Evolutionary conservation across 2,113 vertebrate genomes (phyloP).

Genomic region (Dascyllus trimaculatus): DNA sequence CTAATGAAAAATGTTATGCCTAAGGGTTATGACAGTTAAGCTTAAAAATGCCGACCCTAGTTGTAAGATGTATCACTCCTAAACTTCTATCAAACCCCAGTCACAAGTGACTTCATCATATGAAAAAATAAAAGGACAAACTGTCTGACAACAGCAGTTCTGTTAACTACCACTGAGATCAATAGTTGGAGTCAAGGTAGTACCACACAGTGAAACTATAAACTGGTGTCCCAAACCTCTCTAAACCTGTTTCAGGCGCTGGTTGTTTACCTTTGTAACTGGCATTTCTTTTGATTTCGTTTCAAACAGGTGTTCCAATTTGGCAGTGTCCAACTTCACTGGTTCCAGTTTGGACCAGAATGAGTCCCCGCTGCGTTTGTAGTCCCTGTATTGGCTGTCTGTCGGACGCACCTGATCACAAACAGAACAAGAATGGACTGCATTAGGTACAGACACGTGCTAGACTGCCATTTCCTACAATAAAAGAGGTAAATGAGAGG

Average conservation of each 20-base stretch:
- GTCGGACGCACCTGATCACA: constrained; percentile 86
- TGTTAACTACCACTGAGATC: no score
- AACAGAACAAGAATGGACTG: constrained; percentile 15
- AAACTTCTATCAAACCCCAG: no score
- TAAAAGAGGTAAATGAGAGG: constrained; percentile 35
- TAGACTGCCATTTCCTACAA: constrained; percentile 26
- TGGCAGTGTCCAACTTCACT: constrained; percentile 94
- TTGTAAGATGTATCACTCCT: background rate
- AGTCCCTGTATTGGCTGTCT: constrained; percentile 90
- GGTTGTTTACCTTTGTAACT: constrained; percentile 91
- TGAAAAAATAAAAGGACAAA: no score
- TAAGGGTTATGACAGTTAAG: no score
- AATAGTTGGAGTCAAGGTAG: no score
- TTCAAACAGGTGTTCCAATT: constrained; percentile 97
- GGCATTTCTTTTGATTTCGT: constrained; percentile 96
- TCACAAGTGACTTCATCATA: no score
- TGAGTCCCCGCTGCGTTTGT: constrained; percentile 89
- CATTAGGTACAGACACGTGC: constrained; percentile 30
- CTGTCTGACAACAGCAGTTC: no score
- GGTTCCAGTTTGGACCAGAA: constrained; percentile 96
- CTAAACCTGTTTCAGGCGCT: background rate
- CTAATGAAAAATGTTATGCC: no score
- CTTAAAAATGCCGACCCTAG: background rate
- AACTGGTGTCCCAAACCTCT: background rate
- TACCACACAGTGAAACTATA: background rate